A percentile compares a stretch with the other conserved stretches of the same genome.
phyloP scores from a whole-genome alignment of 2,797 vertebrate species.

The Cirrhinus mrigala region DNA sequence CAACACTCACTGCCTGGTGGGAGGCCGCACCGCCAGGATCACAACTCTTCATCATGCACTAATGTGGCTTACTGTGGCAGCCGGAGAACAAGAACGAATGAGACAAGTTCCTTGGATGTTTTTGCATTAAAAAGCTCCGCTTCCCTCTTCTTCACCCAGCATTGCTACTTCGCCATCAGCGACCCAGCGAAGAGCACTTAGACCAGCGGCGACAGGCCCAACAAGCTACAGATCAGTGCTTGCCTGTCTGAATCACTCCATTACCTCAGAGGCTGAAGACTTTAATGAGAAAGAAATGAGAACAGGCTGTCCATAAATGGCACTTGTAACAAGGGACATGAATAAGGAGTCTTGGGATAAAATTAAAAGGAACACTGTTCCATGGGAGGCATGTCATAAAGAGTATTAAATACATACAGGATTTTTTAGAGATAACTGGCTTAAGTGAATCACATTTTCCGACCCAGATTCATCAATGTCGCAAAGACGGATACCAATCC shows the following conservation, averaged over 20 bases:
- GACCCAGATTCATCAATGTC: neutral
- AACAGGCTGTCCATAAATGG: conserved; percentile 26
- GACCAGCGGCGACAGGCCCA: conserved; percentile 28
- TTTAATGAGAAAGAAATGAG: conserved; percentile 38
- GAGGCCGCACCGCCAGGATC: conserved; percentile 28
- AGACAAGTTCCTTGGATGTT: conserved; percentile 15
- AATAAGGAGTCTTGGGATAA: neutral
- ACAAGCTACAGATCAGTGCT: conserved; percentile 45
- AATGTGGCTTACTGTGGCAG: conserved; percentile 39
- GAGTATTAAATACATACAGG: conserved; percentile 28
- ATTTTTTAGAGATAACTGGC: conserved; percentile 10
- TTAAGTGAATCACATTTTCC: conserved; percentile 14
- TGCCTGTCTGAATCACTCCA: conserved; percentile 42
- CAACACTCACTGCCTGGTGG: conserved; percentile 28
- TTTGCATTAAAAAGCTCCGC: conserved; percentile 30
- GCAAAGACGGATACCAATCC: neutral
- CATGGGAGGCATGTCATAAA: neutral
- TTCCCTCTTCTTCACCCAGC: neutral
- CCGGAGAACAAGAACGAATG: neutral
- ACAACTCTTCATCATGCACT: conserved; percentile 51
- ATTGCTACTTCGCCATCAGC: neutral
- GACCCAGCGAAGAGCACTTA: conserved; percentile 8
- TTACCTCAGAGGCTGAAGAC: conserved; percentile 40
- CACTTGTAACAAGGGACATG: neutral
- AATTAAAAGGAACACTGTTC: conserved; percentile 7